These are phyloP conservation scores for Trogon surrucura DNA, from an alignment of 2,113 vertebrate genomes.

Conservation along the genomic window DNA sequence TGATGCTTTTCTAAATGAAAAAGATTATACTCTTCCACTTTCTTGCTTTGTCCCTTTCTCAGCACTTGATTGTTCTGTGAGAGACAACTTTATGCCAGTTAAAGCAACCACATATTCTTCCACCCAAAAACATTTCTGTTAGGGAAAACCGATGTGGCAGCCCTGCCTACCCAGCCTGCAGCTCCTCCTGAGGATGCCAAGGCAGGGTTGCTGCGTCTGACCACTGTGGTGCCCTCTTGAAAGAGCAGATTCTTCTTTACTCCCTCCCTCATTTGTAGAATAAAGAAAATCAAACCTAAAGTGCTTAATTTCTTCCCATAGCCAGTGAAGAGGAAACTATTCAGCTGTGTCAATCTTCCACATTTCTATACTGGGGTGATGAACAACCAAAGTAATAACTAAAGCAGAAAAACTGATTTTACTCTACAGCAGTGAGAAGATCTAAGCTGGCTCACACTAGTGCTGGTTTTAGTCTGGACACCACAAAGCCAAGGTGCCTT, in stretches of 20 bases:
- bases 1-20: background rate
- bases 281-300: background rate
- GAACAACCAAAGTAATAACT: background rate
- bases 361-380: accelerated
- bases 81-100: background rate
- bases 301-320: background rate
- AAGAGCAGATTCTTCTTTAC: accelerated
- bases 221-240: background rate
- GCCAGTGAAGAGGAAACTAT: background rate
- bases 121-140: background rate
- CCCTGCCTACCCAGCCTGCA: background rate
- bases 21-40: background rate
- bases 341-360: background rate
- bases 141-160: background rate
- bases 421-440: background rate
- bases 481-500: background rate
- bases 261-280: background rate
- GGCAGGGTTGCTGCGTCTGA: background rate
- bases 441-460: background rate
- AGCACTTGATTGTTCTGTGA: background rate
- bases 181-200: background rate
- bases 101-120: background rate
- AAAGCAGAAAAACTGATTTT: background rate
- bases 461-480: background rate
- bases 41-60: background rate